Evolutionary conservation across 1,140 invertebrate species (phyloP), one percentile per base, ranked within the genome.

Genomic region (Chrysoperla carnea): DNA sequence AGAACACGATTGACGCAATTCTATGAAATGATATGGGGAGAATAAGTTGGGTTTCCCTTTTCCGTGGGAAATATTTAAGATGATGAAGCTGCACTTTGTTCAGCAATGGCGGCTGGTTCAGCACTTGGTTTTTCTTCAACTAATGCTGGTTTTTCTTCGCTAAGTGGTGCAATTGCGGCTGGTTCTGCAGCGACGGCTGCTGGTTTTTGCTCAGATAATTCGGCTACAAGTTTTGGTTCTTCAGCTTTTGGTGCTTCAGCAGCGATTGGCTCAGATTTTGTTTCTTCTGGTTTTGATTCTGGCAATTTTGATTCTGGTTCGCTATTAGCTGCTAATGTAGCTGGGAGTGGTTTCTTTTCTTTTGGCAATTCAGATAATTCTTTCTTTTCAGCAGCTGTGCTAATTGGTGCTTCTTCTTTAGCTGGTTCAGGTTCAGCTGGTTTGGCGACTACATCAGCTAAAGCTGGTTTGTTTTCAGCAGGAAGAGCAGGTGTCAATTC

Each of bases 141-240:
- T 12, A 47, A 29, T 13, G 45, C 46, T 11, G 39, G 33, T 35
- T 29, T 28, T 7, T 28, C 9, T 17, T 42, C 39, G 36, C 23
- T 13, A 12, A 8, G 12, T 6, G 41, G 39, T 29, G 8, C 17
- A 11, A 13, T 14, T 13, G 37, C 2, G 3, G n/a, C 11, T 9
- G 41, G 28, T 15, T 50, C 48, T 44, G 42, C 39, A 5, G 39
- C 9, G 43, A 44, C 40, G 8, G 11, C 7, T 36, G 27, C 35
- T n/a, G 42, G 35, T 37, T 49, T 41, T 13, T 50, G 48, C 36
- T 48, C 48, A 17, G 36, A 11, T 11, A 33, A 17, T 36, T 38
- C 38, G 12, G 42, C 39, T n/a, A 23, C 43, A 23, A 35, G 42
- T 39, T 40, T 40, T 46, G 46, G 43, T 36, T 46, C 23, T 9